Base-by-base conservation (phyloP, 2,797 vertebrate genomes). In the Mormyrus proboscirostris region DNA sequence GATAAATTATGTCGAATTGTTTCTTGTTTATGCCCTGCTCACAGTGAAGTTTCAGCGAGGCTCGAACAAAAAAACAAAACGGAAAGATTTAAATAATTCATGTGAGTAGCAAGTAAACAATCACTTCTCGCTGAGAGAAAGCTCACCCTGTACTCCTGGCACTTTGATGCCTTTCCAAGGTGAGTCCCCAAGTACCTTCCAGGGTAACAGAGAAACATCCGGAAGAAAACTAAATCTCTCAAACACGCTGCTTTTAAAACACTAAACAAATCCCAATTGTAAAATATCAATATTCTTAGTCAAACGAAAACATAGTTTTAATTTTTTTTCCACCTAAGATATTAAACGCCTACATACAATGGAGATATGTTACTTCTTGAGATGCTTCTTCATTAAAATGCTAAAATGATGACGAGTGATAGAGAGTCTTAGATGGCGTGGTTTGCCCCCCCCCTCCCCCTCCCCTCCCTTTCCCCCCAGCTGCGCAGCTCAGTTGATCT, bases 401-500 rank as follows among this genome's bases (percentile, higher is more conserved):
- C 85, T 94, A 88, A 88, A 88, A 90, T 73, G 83, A 91, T 91
- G 88, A 90, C 88, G 91, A 90, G 91, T 91, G 91, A 92, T 91
- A 89, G 91, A 91, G 92, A 91, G 91, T 91, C 90, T 47, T 86
- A 91, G 91, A 88, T 87, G 53, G 33, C 88, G 92, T 65, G 16
- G 47, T 44, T 49, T 49, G 8, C 47, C 1, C 50, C 50, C 50
- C 53, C 55, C 19, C 59, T 2, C 22, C 7, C 8, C 8, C 50
- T 59, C 38, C 41, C 79, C 51, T 55, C 88, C 90, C 89, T 59
- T 89, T 9, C 29, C 10, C 73, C 29, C 88, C 90, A 49, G 90
- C 91, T 90, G 69, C 65, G 90, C 84, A 0, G 73, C 88, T 95
- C 95, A 99, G 96, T 99, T 99, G 96, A 99, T 96, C 93, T 99